Evolutionary conservation across 2,888 invertebrate species (phyloP).

Genomic region (Drosophila colorata): DNA sequence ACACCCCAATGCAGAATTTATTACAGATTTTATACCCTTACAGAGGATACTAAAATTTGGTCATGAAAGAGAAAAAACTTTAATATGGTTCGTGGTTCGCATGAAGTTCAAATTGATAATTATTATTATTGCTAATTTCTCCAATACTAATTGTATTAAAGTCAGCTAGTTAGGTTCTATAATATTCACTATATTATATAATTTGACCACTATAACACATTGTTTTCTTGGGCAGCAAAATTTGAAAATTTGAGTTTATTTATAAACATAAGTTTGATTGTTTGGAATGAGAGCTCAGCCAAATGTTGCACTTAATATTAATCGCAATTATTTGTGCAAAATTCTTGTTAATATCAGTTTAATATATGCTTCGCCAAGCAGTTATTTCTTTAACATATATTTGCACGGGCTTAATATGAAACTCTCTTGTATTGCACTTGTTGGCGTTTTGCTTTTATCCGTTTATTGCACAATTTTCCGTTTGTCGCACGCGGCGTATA

Average conservation of each 20-base stretch:
- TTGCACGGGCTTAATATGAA: not conserved
- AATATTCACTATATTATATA: not conserved
- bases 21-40: constrained; percentile 7
- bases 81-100: too few relatives aligned
- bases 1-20: constrained; percentile 10
- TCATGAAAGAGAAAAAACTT: not conserved
- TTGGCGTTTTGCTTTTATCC: constrained; percentile 5
- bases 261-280: too few relatives aligned
- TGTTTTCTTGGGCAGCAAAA: too few relatives aligned
- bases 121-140: too few relatives aligned
- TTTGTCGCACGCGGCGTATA: constrained; percentile 56
- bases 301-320: too few relatives aligned
- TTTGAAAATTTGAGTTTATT: not conserved
- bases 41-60: not conserved
- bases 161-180: too few relatives aligned
- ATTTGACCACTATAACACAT: too few relatives aligned
- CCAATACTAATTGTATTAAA: too few relatives aligned
- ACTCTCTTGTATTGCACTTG: not conserved
- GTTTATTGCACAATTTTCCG: constrained; percentile 35
- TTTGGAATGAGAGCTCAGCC: too few relatives aligned
- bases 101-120: too few relatives aligned
- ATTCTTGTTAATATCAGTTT: not conserved
- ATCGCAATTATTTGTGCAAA: not conserved
- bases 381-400: not conserved
- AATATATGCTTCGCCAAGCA: not conserved